A percentile compares a stretch with the other conserved stretches of the same genome.
phyloP scores from a whole-genome alignment of 2,797 vertebrate genomes.

The Phalanger gymnotis region DNA sequence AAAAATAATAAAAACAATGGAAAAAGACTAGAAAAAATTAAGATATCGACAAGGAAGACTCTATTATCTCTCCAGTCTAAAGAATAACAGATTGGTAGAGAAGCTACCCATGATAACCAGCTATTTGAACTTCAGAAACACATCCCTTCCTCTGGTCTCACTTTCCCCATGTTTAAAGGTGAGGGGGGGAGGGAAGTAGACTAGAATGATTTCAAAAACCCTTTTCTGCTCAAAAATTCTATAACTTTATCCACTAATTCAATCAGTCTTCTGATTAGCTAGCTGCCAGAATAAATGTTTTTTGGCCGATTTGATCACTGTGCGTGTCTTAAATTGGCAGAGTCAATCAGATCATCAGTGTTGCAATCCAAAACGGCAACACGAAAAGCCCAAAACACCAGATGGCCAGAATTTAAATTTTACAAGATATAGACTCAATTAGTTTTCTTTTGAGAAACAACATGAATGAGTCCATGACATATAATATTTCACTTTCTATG shows the following conservation, averaged over 20 bases:
- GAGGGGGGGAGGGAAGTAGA: neutral
- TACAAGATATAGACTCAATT: slow-evolving; percentile 57
- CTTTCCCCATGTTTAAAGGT: neutral
- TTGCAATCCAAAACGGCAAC: slow-evolving; percentile 16
- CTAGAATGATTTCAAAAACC: neutral
- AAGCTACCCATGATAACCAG: neutral
- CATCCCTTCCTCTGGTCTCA: neutral
- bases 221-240: neutral
- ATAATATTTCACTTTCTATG: slow-evolving; percentile 40
- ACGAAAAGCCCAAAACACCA: slow-evolving; percentile 7
- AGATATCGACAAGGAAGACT: neutral
- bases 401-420: slow-evolving; percentile 29
- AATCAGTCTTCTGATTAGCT: slow-evolving; percentile 49
- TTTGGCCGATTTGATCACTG: slow-evolving; percentile 51
- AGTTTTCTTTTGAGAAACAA: slow-evolving; percentile 42
- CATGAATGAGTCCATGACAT: neutral
- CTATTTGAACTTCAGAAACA: neutral
- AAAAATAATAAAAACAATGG: neutral
- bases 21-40: neutral
- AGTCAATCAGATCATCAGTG: slow-evolving; percentile 48
- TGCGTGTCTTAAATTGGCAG: slow-evolving; percentile 53
- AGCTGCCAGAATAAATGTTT: slow-evolving; percentile 57
- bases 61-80: neutral
- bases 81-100: neutral
- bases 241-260: neutral